Evolutionary conservation across 2,797 vertebrate genomes (phyloP).

Genomic region (Bryconaethiops microstoma): DNA sequence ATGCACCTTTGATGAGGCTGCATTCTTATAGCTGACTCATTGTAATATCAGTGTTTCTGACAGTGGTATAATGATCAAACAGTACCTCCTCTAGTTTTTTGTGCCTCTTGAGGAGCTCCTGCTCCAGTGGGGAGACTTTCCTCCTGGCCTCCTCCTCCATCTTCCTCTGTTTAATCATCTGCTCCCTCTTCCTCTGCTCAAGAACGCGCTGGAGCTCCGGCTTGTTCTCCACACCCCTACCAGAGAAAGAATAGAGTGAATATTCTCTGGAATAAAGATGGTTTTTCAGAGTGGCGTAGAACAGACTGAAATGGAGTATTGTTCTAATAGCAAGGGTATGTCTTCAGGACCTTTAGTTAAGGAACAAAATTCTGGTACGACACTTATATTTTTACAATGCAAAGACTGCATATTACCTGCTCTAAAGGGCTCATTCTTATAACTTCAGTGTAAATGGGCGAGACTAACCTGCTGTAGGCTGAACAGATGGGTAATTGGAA

Average conservation of each 20-base stretch:
- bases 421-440: no score
- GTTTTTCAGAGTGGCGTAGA: background rate
- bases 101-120: constrained; percentile 89
- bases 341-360: no score
- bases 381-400: no score
- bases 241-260: background rate
- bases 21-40: no score
- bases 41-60: no score
- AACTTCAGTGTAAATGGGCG: no score
- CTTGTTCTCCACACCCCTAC: constrained; percentile 84
- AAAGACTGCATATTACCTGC: no score
- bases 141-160: constrained; percentile 89
- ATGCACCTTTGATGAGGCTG: background rate
- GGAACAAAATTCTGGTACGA: no score
- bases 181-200: constrained; percentile 89
- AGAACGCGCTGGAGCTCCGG: constrained; percentile 92
- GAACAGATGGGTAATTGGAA: no score
- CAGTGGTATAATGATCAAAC: background rate
- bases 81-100: constrained; percentile 89
- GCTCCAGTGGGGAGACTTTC: constrained; percentile 91
- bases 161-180: constrained; percentile 87
- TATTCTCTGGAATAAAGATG: background rate
- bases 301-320: background rate
- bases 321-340: no score
- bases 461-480: no score